Evolutionary conservation across 1,140 invertebrate genomes (phyloP), one percentile per base, ranked within the genome.

Genomic region (Hestina assimilis): DNA sequence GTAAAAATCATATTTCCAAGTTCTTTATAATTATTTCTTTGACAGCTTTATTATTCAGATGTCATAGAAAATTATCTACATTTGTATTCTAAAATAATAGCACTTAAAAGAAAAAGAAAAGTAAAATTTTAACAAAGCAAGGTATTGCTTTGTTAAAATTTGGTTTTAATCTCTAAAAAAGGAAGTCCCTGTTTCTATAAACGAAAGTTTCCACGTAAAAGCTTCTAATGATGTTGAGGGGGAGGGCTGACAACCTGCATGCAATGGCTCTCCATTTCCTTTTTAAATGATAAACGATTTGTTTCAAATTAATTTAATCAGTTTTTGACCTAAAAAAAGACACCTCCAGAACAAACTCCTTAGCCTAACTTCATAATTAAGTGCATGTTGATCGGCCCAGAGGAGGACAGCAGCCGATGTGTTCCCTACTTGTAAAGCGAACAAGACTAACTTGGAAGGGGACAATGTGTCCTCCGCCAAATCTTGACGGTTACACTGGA

Each of bases 151-250:
- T 35, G 31, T 14, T 7, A 35, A 23, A 48, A 12, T 35, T 47
- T 43, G 4, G 14, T n/a, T 14, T 28, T 17, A 33, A 47, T 47
- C 45, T 5, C 28, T 15, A 8, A 14, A 33, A 40, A 24, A 45
- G 9, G 42, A 23, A 47, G 15, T 17, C 45, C 21, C 45, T 47
- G 45, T 47, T 47, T 47, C 29, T 47, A 47, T 47, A 12, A 47
- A 23, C 11, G 17, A 17, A 47, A 47, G 15, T 33, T 47, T 47
- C 45, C 29, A 20, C 45, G 45, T 33, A 47, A 47, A 33, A 47
- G 33, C 15, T 47, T 47, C 29, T 47, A 47, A 47, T 47, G 45
- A 47, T 33, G 45, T 47, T 47, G 23, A 47, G 33, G 45, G 20
- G 17, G n/a, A 33, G 19, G 45, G 15, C 31, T 47, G 45, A 33